Conservation (phyloP, 1,140 invertebrate genomes). For the Drosophila athabasca region DNA sequence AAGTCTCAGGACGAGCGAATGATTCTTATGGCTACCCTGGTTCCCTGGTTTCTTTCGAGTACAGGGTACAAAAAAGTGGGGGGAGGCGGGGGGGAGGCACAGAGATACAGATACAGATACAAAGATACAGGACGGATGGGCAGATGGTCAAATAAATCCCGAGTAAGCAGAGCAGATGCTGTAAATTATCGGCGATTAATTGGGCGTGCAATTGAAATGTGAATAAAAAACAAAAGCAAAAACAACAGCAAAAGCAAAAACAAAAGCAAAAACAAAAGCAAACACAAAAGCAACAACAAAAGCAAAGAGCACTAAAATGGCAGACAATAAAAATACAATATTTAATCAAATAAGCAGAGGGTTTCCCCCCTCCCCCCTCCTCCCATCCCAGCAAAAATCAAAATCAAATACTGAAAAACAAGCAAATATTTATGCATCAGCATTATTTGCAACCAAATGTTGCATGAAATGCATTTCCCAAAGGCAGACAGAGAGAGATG, state of each 20-base stretch:
- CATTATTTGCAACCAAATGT: slow-evolving; percentile 31
- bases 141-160: slow-evolving; percentile 31
- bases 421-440: slow-evolving; percentile 50
- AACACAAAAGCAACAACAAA: too few species aligned
- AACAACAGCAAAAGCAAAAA: too few species aligned
- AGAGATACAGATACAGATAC: background rate
- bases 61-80: slow-evolving; percentile 16
- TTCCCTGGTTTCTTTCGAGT: too few species aligned
- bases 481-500: slow-evolving; percentile 3
- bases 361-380: background rate
- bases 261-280: too few species aligned
- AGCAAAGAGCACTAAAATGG: slow-evolving; percentile 13
- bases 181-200: slow-evolving; percentile 69
- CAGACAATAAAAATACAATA: slow-evolving; percentile 12
- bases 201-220: slow-evolving; percentile 32
- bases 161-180: slow-evolving; percentile 43
- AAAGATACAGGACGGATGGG: background rate
- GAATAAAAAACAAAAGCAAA: slow-evolving; percentile 5
- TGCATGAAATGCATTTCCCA: slow-evolving; percentile 41
- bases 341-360: slow-evolving; percentile 52
- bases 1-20: too few species aligned
- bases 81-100: slow-evolving; percentile 1
- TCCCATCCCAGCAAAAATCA: slow-evolving; percentile 22
- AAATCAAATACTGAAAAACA: slow-evolving; percentile 46
- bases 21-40: too few species aligned